Conservation (phyloP, 2,113 vertebrate genomes). For the Telmatochromis sp. region DNA sequence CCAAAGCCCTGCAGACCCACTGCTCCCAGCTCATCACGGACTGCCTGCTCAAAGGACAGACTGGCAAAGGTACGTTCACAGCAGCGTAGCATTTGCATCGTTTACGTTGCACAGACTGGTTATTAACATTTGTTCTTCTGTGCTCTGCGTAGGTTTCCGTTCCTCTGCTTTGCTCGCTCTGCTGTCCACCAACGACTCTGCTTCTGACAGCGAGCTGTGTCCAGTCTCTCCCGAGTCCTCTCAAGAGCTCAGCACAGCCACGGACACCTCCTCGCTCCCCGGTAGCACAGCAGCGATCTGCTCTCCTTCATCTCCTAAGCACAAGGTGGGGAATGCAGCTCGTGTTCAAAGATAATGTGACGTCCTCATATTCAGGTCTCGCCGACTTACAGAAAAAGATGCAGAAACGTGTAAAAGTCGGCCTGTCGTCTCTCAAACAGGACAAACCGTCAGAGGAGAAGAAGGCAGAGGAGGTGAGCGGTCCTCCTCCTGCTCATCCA, state of each 20-base stretch:
- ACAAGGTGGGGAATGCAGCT: constrained; percentile 43
- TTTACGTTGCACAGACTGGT: neutral
- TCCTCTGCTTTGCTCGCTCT: constrained; percentile 83
- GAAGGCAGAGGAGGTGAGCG: constrained; percentile 30
- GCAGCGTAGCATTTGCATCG: neutral
- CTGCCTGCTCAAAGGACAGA: constrained; percentile 89
- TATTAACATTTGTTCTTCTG: neutral
- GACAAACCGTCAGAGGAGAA: constrained; percentile 28
- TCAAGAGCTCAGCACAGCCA: constrained; percentile 66
- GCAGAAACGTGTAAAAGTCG: neutral
- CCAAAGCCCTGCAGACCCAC: constrained; percentile 74
- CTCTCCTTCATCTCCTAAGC: constrained; percentile 63
- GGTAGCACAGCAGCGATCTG: constrained; percentile 69
- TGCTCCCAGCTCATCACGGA: constrained; percentile 89
- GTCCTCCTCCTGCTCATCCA: neutral
- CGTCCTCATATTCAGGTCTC: neutral
- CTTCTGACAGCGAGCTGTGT: constrained; percentile 61
- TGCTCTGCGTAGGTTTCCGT: constrained; percentile 76
- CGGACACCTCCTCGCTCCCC: constrained; percentile 66
- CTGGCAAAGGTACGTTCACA: constrained; percentile 78
- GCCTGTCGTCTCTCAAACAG: neutral
- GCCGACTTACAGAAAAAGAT: neutral
- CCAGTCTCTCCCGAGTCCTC: constrained; percentile 47
- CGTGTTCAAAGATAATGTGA: too few species aligned
- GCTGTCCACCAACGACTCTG: constrained; percentile 77